These are phyloP conservation scores for Lateolabrax maculatus DNA, from an alignment of 2,797 vertebrate species.

Conservation along the genomic window DNA sequence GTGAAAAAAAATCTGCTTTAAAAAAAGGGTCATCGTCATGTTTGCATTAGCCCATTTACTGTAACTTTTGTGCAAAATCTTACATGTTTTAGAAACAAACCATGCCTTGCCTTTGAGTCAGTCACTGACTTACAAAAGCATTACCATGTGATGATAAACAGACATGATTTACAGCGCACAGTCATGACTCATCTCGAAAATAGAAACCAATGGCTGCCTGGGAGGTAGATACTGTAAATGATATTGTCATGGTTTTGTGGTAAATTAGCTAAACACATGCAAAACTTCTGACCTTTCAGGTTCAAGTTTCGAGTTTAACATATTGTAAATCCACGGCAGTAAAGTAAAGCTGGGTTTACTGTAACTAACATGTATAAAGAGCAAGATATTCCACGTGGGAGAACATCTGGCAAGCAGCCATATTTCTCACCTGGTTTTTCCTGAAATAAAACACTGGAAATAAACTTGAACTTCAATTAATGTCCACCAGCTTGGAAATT, in stretches of 20 bases:
- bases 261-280: neutral
- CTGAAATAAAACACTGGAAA: slow-evolving; percentile 32
- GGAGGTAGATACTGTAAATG: neutral
- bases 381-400: neutral
- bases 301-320: neutral
- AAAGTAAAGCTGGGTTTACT: neutral
- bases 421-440: slow-evolving; percentile 6
- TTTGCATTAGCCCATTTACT: neutral
- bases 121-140: neutral
- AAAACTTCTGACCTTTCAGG: neutral
- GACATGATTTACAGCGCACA: neutral
- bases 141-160: neutral
- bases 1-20: too few species aligned
- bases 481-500: slow-evolving; percentile 7
- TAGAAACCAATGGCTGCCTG: neutral
- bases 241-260: neutral
- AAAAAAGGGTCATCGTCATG: too few species aligned
- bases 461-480: slow-evolving; percentile 21
- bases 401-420: slow-evolving; percentile 12
- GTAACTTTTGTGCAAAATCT: neutral
- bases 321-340: slow-evolving; percentile 1
- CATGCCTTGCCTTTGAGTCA: neutral
- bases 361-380: neutral
- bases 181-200: neutral
- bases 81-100: neutral